Conservation (phyloP, 2,888 invertebrate species). For the Diloba caeruleocephala region DNA sequence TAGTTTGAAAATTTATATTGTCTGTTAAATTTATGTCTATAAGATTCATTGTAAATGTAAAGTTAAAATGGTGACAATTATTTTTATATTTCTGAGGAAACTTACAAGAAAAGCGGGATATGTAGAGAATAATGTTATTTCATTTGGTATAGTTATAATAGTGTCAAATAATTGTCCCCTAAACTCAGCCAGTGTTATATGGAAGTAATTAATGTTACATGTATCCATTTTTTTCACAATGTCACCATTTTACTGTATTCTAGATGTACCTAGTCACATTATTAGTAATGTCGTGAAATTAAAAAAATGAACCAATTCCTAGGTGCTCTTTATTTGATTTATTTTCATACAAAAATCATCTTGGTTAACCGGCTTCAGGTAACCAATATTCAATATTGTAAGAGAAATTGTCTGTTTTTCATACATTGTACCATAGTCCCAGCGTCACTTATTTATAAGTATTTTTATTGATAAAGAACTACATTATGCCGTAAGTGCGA, state of each 20-base stretch:
- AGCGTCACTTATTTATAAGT: conserved; percentile 66
- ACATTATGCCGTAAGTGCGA: conserved; percentile 77
- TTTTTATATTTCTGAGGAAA: conserved; percentile 2
- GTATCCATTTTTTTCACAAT: conserved; percentile 17
- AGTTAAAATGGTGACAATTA: conserved; percentile 40
- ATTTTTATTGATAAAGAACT: conserved; percentile 76
- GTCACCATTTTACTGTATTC: conserved; percentile 42
- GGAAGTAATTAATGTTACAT: neutral
- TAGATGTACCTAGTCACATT: conserved; percentile 55
- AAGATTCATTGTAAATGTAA: conserved; percentile 55
- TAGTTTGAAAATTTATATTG: conserved; percentile 49
- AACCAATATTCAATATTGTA: conserved; percentile 16
- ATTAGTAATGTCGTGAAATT: conserved; percentile 56
- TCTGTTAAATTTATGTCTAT: conserved; percentile 57
- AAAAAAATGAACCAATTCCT: conserved; percentile 63
- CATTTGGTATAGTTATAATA: neutral
- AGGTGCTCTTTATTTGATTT: conserved; percentile 63
- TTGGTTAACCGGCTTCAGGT: conserved; percentile 45
- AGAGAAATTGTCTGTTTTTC: conserved; percentile 47
- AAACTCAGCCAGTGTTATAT: neutral
- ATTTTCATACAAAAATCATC: conserved; percentile 34
- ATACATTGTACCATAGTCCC: conserved; percentile 53
- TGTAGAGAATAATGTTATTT: neutral
- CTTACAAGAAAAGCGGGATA: neutral
- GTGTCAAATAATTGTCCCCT: neutral